These are phyloP conservation scores for Euborellia annulipes DNA, from an alignment of 1,140 invertebrate species.

Conservation along the genomic window DNA sequence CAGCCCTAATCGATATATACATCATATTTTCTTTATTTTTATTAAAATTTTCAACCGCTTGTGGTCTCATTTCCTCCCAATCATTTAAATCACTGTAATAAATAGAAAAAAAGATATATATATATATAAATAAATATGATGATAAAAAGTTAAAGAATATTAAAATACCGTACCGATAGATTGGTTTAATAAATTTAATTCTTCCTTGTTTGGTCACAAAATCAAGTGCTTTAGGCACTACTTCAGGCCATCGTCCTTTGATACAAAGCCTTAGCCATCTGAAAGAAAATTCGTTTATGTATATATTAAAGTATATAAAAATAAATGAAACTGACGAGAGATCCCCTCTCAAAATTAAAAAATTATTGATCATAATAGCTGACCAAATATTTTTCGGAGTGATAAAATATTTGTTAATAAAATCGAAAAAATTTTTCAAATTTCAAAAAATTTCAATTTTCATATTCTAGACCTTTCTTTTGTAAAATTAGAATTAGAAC, in stretches of 20 bases:
- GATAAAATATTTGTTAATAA: no score
- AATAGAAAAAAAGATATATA: constrained; percentile 5
- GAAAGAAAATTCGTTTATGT: no score
- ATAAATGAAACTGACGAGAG: no score
- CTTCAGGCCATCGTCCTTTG: constrained; percentile 46
- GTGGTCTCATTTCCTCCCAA: constrained; percentile 52
- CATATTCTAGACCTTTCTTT: no score
- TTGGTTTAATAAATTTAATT: constrained; percentile 78
- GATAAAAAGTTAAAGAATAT: background rate
- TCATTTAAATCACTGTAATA: constrained; percentile 54
- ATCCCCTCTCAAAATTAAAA: no score
- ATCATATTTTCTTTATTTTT: constrained; percentile 62
- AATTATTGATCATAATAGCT: no score
- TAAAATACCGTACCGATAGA: constrained; percentile 41
- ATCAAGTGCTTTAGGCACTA: constrained; percentile 44
- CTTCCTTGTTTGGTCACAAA: constrained; percentile 73
- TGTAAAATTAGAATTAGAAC: no score
- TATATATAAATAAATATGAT: constrained; percentile 2
- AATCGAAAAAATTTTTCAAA: no score
- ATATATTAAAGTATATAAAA: no score
- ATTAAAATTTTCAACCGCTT: constrained; percentile 56
- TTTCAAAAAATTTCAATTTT: no score
- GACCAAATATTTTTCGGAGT: no score
- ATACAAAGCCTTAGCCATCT: constrained; percentile 67
- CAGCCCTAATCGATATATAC: constrained; percentile 51